Evolutionary conservation across 2,113 vertebrate genomes (phyloP), one percentile per base, ranked within the genome.

Genomic region (Amphiprion percula): DNA sequence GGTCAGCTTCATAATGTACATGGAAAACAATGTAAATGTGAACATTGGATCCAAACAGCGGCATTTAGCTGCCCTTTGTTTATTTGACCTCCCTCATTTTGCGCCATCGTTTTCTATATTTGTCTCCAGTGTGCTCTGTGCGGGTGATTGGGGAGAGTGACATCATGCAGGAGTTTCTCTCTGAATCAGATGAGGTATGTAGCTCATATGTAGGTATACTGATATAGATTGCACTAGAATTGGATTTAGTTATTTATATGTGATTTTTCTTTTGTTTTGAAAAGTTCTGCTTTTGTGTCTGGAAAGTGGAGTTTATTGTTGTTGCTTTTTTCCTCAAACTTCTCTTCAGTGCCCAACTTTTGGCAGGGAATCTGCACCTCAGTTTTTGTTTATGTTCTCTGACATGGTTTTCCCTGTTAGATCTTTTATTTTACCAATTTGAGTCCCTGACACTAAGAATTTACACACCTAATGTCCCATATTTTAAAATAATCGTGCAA

Each of bases 151-250:
- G 98, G 3, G 98, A 99, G 92, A 98, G 98, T 17, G 98, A 99
- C 91, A 96, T 99, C 93, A 97, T 99, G 96, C 98, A 99, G 84
- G 98, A 99, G 68, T 99, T 99, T 92, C 94, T 99, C 7, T 98
- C 98, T 0, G 98, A 99, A 88, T 99, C 98, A 0, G 98, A 99
- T 5, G 98, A 99, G 96, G 98, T 99, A 92, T 47, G 88, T n/a
- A 12, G 68, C 17, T 3, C 11, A 16, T 77, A 59, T 33, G 37
- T 24, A 19, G 9, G 23, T 54, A 4, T 67, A 72, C 19, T 39
- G 1, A 63, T 55, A 14, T n/a, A 21, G 12, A 54, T 7, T 28
- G 14, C 2, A 17, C 23, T 24, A n/a, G 2, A 70, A 26, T n/a
- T 26, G 7, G 12, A 39, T 58, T 17, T 4, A 50, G 12, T 19